Evolutionary conservation across 2,113 vertebrate genomes (phyloP).

Genomic region (Taxidea taxus): DNA sequence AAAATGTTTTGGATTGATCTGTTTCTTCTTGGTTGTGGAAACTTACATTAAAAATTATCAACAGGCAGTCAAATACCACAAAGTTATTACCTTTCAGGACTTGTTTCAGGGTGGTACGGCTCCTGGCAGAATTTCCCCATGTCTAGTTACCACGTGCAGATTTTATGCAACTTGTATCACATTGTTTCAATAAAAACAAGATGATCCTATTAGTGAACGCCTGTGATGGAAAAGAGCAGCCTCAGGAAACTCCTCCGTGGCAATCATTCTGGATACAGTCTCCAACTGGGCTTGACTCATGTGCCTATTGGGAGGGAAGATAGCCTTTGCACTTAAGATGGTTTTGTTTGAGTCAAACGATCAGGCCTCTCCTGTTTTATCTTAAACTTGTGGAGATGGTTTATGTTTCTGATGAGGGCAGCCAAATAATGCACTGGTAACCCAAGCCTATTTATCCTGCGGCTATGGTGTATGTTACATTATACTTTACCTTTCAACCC

Average conservation of each 20-base stretch:
- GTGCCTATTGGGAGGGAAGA: background rate
- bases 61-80: constrained; percentile 20
- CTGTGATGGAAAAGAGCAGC: background rate
- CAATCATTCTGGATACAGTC: background rate
- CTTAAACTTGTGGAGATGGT: constrained; percentile 48
- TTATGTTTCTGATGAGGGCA: constrained; percentile 68
- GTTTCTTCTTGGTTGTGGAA: constrained; percentile 28
- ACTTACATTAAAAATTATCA: constrained; percentile 27
- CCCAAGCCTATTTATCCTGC: constrained; percentile 45
- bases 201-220: background rate
- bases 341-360: constrained; percentile 71
- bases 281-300: background rate
- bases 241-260: background rate
- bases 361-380: constrained; percentile 66
- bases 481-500: constrained; percentile 38
- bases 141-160: background rate
- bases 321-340: background rate
- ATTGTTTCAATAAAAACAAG: constrained; percentile 39
- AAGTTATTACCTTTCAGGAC: background rate
- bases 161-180: constrained; percentile 1
- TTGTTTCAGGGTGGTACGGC: constrained; percentile 13
- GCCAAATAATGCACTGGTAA: constrained; percentile 53
- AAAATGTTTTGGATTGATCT: background rate
- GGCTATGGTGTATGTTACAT: background rate
- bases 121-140: background rate